phyloP scores from a whole-genome alignment of 1,140 invertebrate species.

The Scaptomyza graminum region DNA sequence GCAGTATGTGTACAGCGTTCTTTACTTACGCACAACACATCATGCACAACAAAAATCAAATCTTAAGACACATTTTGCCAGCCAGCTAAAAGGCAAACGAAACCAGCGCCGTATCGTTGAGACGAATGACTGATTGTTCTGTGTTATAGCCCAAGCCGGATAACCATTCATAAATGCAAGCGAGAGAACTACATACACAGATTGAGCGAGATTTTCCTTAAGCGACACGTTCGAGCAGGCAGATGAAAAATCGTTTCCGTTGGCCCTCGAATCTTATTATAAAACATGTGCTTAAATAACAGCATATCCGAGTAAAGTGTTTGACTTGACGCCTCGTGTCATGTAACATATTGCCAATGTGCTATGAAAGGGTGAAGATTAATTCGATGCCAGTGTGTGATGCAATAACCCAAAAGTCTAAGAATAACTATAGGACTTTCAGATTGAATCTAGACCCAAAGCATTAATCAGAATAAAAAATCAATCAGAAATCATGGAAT shows the following conservation, averaged over 20 bases:
- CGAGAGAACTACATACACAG: not conserved
- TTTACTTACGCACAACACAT: conserved; percentile 21
- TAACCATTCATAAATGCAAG: conserved; percentile 49
- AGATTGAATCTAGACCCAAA: not conserved
- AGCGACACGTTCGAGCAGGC: conserved; percentile 29
- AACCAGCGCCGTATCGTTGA: conserved; percentile 15
- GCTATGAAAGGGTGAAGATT: conserved; percentile 47
- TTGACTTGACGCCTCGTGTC: conserved; percentile 40
- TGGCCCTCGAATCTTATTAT: conserved; percentile 50
- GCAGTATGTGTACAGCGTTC: conserved; percentile 37
- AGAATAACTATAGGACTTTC: not conserved
- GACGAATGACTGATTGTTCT: conserved; percentile 75
- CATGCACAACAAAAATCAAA: conserved; percentile 65
- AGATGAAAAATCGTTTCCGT: conserved; percentile 52
- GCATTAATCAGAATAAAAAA: not conserved
- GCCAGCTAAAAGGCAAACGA: not conserved
- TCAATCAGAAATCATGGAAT: conserved; percentile 6
- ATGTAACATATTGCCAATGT: conserved; percentile 47
- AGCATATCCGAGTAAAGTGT: conserved; percentile 37
- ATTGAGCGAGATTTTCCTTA: not conserved
- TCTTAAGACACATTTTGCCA: conserved; percentile 53
- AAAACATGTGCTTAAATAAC: conserved; percentile 60
- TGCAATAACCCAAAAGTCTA: not conserved
- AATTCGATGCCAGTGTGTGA: conserved; percentile 29
- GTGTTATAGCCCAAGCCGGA: conserved; percentile 15